phyloP scores from a whole-genome alignment of 2,888 invertebrate species.

The Poecilus cupreus region DNA sequence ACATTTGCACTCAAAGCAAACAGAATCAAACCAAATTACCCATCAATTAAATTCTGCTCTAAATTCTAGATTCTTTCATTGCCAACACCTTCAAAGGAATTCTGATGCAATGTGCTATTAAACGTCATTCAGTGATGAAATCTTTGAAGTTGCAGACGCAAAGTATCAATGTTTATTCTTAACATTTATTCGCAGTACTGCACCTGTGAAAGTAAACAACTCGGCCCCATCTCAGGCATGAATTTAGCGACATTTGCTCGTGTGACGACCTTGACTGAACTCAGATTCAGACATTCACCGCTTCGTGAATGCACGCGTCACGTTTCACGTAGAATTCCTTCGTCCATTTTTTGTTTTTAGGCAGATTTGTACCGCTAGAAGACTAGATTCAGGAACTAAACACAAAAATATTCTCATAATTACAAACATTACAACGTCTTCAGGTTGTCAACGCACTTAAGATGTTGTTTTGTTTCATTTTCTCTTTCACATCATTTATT shows the following conservation, averaged over 20 bases:
- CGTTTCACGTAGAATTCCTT: constrained; percentile 12
- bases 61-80: no score
- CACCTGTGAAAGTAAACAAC: constrained; percentile 45
- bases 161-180: background rate
- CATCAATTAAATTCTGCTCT: no score
- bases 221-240: background rate
- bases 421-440: background rate
- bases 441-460: constrained; percentile 23
- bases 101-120: no score
- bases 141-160: no score
- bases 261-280: constrained; percentile 40
- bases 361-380: constrained; percentile 2
- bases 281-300: constrained; percentile 39
- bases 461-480: constrained; percentile 27
- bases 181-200: background rate
- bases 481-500: constrained; percentile 39
- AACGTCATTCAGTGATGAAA: background rate
- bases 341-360: background rate
- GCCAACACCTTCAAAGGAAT: no score
- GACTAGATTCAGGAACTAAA: background rate
- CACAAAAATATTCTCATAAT: background rate
- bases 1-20: no score
- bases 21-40: no score
- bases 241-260: constrained; percentile 45
- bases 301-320: constrained; percentile 3